Evolutionary conservation across 2,888 invertebrate genomes (phyloP), one percentile per base, ranked within the genome.

Genomic region (Apamea monoglypha): DNA sequence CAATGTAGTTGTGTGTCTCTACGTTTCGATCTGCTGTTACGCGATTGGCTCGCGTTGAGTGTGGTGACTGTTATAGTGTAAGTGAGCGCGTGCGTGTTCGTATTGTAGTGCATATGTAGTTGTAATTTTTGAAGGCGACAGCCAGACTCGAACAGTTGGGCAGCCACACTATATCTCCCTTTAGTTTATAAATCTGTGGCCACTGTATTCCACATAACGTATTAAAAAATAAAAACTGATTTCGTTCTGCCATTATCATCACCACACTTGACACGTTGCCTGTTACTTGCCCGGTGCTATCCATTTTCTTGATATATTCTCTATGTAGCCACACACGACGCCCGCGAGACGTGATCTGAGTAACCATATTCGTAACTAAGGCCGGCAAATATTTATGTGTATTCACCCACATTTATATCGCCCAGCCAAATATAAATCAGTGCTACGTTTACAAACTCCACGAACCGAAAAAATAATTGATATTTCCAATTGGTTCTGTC

Each of bases 291-390:
- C 66, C 53, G 25, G 21, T 74, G n/a, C 56, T 14, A 69, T 82
- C 53, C 14, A 73, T 78, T 40, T n/a, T 64, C 56, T 7, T 68
- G 63, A 82, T 76, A 76, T 79, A 74, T 71, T 61, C 73, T 71
- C 50, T 53, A 78, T 74, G 78, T 16, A 66, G 68, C n/a, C 64
- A 40, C 69, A 56, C 44, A 82, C 82, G 78, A 76, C 59, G 63
- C 71, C 63, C 74, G 59, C 53, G 64, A 71, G 76, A 85, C 84
- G 78, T 79, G 85, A 78, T 64, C 61, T 61, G 75, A 66, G 73
- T 74, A 74, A 6, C 29, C 81, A n/a, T 71, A n/a, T 53, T 64
- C 76, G 47, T 47, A 82, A 63, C 44, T 18, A 44, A 78, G 56
- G 50, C 44, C 63, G 21, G 61, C n/a, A 79, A 84, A 79, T 79